phyloP scores from a whole-genome alignment of 2,113 vertebrate species.

The Ophthalmolycus amberensis region DNA sequence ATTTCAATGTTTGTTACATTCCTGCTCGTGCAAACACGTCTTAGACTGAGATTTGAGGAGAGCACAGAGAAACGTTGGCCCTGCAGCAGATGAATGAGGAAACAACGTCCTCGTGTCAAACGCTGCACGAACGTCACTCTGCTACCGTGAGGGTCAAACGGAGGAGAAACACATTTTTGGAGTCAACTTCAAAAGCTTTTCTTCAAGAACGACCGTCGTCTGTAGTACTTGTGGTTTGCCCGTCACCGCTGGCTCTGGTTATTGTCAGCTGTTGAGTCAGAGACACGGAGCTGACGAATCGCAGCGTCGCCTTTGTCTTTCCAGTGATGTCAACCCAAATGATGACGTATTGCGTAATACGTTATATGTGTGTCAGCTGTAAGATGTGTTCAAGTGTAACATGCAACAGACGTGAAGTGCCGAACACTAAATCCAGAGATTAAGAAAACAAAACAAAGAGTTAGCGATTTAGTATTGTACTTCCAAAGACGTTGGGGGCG shows the following conservation, averaged over 20 bases:
- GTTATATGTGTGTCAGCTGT: neutral
- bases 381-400: neutral
- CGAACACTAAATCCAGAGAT: neutral
- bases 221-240: no score
- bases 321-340: no score
- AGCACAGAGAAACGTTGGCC: neutral
- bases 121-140: neutral
- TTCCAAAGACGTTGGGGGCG: neutral
- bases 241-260: no score
- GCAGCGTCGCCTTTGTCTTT: neutral
- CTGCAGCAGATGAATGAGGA: neutral
- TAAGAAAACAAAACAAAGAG: neutral
- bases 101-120: neutral
- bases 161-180: neutral
- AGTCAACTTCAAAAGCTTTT: no score
- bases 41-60: neutral
- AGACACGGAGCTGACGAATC: neutral
- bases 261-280: neutral
- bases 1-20: no score
- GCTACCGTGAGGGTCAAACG: no score
- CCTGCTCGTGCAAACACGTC: no score
- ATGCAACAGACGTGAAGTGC: no score
- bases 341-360: no score
- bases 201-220: no score
- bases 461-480: neutral